Conservation (phyloP, 2,888 invertebrate genomes). For the Nezara viridula region DNA sequence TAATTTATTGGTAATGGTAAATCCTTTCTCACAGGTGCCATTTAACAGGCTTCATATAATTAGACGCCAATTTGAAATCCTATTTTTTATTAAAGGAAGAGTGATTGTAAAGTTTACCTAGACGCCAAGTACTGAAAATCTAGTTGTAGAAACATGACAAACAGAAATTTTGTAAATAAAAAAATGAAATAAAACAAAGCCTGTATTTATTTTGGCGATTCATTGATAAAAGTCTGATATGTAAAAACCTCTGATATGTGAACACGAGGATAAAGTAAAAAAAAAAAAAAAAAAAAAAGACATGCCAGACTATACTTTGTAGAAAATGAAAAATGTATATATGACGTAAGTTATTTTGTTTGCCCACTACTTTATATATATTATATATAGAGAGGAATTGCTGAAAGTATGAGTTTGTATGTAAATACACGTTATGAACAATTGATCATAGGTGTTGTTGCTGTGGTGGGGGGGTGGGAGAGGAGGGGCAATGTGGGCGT, state of each 20-base stretch:
- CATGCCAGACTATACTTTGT: slow-evolving; percentile 49
- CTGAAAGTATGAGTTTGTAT: slow-evolving; percentile 58
- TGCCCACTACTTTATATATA: slow-evolving; percentile 60
- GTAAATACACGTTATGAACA: slow-evolving; percentile 60
- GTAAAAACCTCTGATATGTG: background rate
- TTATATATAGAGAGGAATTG: slow-evolving; percentile 47
- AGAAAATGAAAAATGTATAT: slow-evolving; percentile 62
- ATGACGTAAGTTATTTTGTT: slow-evolving; percentile 63
- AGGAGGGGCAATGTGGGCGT: slow-evolving; percentile 65
- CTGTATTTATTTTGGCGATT: slow-evolving; percentile 48
- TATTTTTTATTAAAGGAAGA: slow-evolving; percentile 34
- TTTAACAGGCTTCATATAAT: slow-evolving; percentile 22
- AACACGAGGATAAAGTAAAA: background rate
- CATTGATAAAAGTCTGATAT: slow-evolving; percentile 44
- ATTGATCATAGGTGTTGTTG: slow-evolving; percentile 64
- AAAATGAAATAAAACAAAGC: background rate
- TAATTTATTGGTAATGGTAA: background rate
- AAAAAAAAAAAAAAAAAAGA: background rate
- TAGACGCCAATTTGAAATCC: slow-evolving; percentile 36
- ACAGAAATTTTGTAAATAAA: slow-evolving; percentile 38
- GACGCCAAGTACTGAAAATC: slow-evolving; percentile 49
- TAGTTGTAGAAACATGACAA: slow-evolving; percentile 40
- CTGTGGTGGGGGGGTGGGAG: slow-evolving; percentile 62
- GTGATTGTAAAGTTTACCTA: slow-evolving; percentile 28
- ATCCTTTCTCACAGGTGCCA: slow-evolving; percentile 38